Base-by-base conservation (phyloP, 2,113 vertebrate species). In the Ahaetulla prasina region DNA sequence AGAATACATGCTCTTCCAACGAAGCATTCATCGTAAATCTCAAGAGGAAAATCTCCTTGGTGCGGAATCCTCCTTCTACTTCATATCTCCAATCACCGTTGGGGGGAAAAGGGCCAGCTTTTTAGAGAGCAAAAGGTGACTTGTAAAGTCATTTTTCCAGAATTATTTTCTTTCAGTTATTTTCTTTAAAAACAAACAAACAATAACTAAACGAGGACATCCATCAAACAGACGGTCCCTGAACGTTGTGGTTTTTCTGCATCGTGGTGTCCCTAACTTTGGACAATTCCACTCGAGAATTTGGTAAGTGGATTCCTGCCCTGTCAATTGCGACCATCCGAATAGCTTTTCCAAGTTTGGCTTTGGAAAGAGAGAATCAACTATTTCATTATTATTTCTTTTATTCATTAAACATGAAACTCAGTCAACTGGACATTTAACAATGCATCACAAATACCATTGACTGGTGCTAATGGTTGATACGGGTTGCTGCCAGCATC, bases 261-360 rank as follows among this genome's bases (percentile, higher is more conserved):
- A 8, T 80, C 85, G 45, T 0, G 0, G 74, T 9, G 9, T 87
- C 27, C 23, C 87, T 68, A 63, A 89, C 89, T 12, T 68, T 25
- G 90, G 90, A 93, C 87, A 7, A 52, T 90, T 39, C 90, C 88
- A 55, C 55, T 94, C 94, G 11, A 93, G 94, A 93, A 93, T 91
- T 55, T 2, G 2, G 45, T 89, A 85, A 45, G 90, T 52, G 30
- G 20, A 85, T 88, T 88, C 45, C 22, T 18, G 30, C 20, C 85
- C 22, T 49, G 12, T 5, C 9, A 6, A 20, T 30, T 23, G 87
- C 2, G 0, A 12, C 54, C 45, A 89, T 1, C 20, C 3, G 14
- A 85, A 90, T 89, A 11, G 1, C 0, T 3, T 74, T 92, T 88
- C 89, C 89, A 2, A 68, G 7, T 39, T 16, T 93, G 74, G 39